Conservation (phyloP, 2,888 invertebrate genomes). For the Erannis defoliaria region DNA sequence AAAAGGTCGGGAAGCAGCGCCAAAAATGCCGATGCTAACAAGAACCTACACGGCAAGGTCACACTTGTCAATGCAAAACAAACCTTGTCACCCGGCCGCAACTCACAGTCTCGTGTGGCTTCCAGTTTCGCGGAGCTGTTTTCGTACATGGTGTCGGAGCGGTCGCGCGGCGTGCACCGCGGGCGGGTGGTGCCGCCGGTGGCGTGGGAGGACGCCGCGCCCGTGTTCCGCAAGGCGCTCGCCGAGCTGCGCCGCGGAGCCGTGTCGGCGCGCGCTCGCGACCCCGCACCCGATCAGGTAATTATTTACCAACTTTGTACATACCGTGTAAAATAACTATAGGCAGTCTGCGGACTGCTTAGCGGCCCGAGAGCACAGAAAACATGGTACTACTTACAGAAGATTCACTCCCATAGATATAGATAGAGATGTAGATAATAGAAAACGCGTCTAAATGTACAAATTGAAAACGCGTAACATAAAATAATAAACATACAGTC, state of each 20-base stretch:
- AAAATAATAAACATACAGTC: too few relatives aligned
- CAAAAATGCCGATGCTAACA: too few relatives aligned
- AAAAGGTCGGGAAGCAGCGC: too few relatives aligned
- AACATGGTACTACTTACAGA: too few relatives aligned
- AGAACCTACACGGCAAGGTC: too few relatives aligned
- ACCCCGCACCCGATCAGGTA: slow-evolving; percentile 83
- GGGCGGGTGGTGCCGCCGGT: slow-evolving; percentile 93
- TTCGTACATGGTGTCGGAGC: slow-evolving; percentile 97
- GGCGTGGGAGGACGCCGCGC: slow-evolving; percentile 92
- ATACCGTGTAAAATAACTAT: too few relatives aligned
- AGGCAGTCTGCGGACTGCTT: too few relatives aligned
- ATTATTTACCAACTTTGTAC: background rate
- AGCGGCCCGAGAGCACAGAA: too few relatives aligned
- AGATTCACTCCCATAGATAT: too few relatives aligned
- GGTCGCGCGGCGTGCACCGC: slow-evolving; percentile 88
- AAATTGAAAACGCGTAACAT: too few relatives aligned
- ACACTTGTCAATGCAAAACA: background rate
- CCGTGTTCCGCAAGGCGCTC: slow-evolving; percentile 94
- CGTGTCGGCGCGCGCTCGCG: slow-evolving; percentile 64
- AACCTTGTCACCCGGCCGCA: background rate
- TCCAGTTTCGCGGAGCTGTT: slow-evolving; percentile 96
- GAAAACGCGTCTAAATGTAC: too few relatives aligned
- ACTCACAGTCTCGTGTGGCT: background rate
- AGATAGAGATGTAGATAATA: too few relatives aligned
- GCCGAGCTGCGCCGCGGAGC: slow-evolving; percentile 90